Percentiles rank a stretch among this genome's conserved stretches.
phyloP scores from a whole-genome alignment of 2,888 invertebrate genomes.

The Spodoptera littoralis region DNA sequence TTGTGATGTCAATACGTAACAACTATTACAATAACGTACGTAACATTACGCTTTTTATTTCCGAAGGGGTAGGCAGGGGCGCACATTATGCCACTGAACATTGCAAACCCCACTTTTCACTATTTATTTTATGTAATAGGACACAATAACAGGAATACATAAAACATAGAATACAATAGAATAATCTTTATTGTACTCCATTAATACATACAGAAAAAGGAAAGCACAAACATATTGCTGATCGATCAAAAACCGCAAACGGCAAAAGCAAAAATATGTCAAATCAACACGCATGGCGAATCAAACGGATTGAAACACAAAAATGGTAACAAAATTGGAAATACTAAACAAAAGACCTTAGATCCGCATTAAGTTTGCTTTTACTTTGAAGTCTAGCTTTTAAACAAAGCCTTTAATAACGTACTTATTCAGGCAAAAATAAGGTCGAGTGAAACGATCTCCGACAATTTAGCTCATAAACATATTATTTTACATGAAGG shows the following conservation, averaged over 20 bases:
- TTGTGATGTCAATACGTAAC: too few relatives aligned
- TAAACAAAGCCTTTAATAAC: conserved; percentile 31
- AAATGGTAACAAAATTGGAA: conserved; percentile 5
- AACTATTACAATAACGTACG: too few relatives aligned
- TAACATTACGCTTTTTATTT: too few relatives aligned
- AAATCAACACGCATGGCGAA: not conserved
- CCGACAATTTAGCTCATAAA: conserved; percentile 44
- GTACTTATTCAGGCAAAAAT: conserved; percentile 38
- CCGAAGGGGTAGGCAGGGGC: too few relatives aligned
- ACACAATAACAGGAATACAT: too few relatives aligned
- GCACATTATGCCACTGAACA: too few relatives aligned
- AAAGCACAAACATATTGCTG: not conserved
- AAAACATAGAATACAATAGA: too few relatives aligned
- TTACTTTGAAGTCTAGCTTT: conserved; percentile 17
- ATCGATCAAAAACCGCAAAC: not conserved
- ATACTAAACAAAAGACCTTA: conserved; percentile 15
- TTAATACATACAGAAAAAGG: too few relatives aligned
- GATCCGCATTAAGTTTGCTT: not conserved
- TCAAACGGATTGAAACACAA: conserved; percentile 9
- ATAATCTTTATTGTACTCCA: too few relatives aligned
- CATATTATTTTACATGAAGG: conserved; percentile 57
- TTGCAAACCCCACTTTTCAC: too few relatives aligned
- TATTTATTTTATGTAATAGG: too few relatives aligned
- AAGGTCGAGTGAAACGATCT: conserved; percentile 44
- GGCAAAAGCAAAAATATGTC: not conserved